Percentiles rank a stretch among this genome's conserved stretches.
Conservation (phyloP, 2,888 invertebrate species). For the Colletes collaris region DNA sequence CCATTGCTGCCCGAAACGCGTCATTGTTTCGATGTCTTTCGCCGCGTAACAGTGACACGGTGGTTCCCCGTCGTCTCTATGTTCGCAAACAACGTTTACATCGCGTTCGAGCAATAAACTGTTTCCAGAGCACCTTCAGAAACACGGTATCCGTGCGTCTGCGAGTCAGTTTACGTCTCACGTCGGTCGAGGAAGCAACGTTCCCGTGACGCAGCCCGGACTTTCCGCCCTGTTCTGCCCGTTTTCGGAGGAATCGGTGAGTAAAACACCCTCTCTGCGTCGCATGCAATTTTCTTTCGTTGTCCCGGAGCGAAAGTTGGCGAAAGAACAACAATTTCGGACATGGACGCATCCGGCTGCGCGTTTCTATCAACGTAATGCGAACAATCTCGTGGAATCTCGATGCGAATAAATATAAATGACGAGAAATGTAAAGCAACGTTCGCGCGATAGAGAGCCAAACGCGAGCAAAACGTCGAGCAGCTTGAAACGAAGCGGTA, state of each 20-base stretch:
- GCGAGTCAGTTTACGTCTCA: constrained; percentile 43
- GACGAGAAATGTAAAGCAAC: not conserved
- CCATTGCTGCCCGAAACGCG: not conserved
- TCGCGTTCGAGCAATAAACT: constrained; percentile 41
- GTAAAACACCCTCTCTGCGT: constrained; percentile 17
- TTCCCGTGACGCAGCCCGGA: constrained; percentile 15
- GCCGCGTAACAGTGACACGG: not conserved
- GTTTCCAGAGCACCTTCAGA: constrained; percentile 42
- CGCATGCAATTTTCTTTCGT: constrained; percentile 28
- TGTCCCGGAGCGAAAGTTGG: not conserved
- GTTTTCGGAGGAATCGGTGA: constrained; percentile 27
- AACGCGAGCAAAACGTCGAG: constrained; percentile 9
- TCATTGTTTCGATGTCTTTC: not conserved
- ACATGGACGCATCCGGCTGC: too few species aligned
- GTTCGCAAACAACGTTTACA: not conserved
- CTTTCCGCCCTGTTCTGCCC: constrained; percentile 4
- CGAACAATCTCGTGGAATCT: too few species aligned
- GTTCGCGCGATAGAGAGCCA: not conserved
- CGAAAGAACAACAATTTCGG: too few species aligned
- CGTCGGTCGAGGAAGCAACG: constrained; percentile 48
- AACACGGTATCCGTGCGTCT: constrained; percentile 32
- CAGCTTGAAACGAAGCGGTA: constrained; percentile 2
- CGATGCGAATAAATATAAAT: too few species aligned
- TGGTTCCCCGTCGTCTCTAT: not conserved
- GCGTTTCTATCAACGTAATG: too few species aligned